These are phyloP conservation scores for Galerucella calmariensis DNA, from an alignment of 2,888 invertebrate species.

Conservation along the genomic window DNA sequence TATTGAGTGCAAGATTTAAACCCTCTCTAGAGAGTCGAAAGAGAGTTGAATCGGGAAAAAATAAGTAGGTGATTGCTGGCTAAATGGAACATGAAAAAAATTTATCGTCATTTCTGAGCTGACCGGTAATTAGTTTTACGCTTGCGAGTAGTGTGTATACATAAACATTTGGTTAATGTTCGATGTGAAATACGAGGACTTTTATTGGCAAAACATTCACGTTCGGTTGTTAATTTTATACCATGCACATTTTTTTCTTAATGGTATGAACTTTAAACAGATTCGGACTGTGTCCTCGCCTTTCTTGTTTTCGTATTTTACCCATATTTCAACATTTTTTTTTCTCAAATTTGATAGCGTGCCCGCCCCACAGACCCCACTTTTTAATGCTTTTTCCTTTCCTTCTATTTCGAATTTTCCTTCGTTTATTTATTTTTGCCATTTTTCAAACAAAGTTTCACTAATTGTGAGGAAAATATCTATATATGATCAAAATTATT, in stretches of 20 bases:
- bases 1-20: not conserved
- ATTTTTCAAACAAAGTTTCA: no score
- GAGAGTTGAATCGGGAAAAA: not conserved
- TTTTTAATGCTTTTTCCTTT: no score
- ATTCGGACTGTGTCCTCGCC: not conserved
- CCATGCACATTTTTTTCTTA: conserved; percentile 17
- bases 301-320: not conserved
- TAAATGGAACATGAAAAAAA: conserved; percentile 39
- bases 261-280: not conserved
- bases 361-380: no score
- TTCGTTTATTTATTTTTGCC: no score
- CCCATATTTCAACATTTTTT: no score
- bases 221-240: conserved; percentile 24
- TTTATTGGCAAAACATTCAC: conserved; percentile 34
- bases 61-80: conserved; percentile 39
- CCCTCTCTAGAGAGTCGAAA: not conserved
- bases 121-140: conserved; percentile 15
- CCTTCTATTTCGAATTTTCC: no score
- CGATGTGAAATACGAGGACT: conserved; percentile 22
- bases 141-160: conserved; percentile 8
- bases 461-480: no score
- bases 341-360: no score
- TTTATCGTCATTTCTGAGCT: conserved; percentile 30
- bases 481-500: no score
- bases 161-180: conserved; percentile 16